phyloP scores from a whole-genome alignment of 2,797 vertebrate genomes.

The Numenius phaeopus region DNA sequence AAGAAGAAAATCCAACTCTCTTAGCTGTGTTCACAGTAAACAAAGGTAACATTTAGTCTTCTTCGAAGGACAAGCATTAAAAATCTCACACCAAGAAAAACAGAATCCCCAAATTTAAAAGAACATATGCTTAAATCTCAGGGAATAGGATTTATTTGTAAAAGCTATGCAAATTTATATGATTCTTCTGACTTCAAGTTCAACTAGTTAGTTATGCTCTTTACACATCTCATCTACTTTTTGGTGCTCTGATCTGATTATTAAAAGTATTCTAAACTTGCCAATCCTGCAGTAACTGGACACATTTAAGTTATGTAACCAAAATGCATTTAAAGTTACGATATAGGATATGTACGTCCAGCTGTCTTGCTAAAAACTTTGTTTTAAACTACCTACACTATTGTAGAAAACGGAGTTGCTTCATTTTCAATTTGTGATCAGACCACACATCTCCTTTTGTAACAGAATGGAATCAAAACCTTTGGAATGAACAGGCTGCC shows the following conservation, averaged over 20 bases:
- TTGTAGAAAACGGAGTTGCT: neutral
- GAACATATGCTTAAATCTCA: neutral
- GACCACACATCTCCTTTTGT: neutral
- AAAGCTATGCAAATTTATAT: neutral
- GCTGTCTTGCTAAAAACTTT: neutral
- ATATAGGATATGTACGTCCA: neutral
- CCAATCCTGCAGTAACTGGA: neutral
- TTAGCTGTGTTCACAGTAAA: neutral
- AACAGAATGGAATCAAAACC: neutral
- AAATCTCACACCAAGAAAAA: neutral
- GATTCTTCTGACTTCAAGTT: neutral
- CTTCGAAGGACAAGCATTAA: neutral
- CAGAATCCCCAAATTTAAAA: neutral
- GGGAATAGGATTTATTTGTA: neutral
- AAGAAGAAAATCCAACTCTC: neutral
- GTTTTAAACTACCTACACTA: neutral
- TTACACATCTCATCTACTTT: neutral
- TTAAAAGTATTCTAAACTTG: neutral
- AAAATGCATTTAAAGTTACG: neutral
- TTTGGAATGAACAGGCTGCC: neutral
- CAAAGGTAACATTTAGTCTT: neutral
- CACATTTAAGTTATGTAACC: neutral
- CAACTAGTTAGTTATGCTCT: neutral
- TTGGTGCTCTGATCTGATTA: neutral
- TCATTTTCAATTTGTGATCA: neutral